Evolutionary conservation across 92 coral and sea anemone genomes (phyloP), one percentile per base, ranked within the genome.

Genomic region (Porites rus): DNA sequence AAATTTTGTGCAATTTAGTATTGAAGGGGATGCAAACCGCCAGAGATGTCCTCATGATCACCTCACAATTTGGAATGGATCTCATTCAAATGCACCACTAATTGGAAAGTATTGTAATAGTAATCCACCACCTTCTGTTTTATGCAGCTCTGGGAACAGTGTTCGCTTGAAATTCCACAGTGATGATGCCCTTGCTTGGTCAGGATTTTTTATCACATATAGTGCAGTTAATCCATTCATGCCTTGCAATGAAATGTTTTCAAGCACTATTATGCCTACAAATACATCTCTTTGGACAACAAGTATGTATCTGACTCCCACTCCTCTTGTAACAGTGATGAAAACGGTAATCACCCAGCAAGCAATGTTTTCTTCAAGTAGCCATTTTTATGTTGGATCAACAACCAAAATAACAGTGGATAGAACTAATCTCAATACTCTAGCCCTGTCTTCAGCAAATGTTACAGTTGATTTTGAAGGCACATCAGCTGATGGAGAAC

Each of bases 101-200:
- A 87, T 95, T 54, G 96, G 95, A 53, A 86, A 90, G 38, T 93
- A 62, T 76, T 97, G 99, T 75, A 94, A 95, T 84, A 87, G 95
- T 14, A 90, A 87, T 20, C 89, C 50, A 50, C 98, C 98, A 1
- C 98, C 96, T 71, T 79, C 74, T 69, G 63, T 82, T 46, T 79
- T 94, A n/a, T 94, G 98, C 70, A 94, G 93, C 86, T 50, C 84
- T 53, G 90, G 91, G 22, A 92, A 83, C 74, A 82, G 64, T 3
- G 71, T 94, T 52, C 85, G 65, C 51, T 65, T 94, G 22, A 80
- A 85, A 50, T 94, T 94, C 66, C 93, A 80, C 79, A 77, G 96
- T 67, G 96, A 94, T 80, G 96, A 94, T 80, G 93, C 91, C 0
- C 72, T 94, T 9, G 91, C 98, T 8, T 82, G 91, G 22, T 75